These are phyloP conservation scores for Margaritifera margaritifera DNA, from an alignment of 2,888 invertebrate genomes.

Conservation along the genomic window DNA sequence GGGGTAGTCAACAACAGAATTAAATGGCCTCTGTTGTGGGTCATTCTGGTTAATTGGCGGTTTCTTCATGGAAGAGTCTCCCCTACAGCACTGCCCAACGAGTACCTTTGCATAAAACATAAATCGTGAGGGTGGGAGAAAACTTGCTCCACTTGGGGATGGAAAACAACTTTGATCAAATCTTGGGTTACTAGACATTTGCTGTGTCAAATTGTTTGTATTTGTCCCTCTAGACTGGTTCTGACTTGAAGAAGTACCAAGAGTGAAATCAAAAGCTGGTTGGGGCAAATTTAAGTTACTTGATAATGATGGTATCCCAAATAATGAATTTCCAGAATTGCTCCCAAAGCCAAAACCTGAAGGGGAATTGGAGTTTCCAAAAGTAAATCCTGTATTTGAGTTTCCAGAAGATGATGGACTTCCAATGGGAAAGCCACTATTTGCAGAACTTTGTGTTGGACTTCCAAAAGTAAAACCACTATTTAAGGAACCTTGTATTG, in stretches of 20 bases:
- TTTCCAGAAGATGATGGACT: not conserved
- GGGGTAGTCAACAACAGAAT: constrained; percentile 52
- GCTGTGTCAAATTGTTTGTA: too few relatives aligned
- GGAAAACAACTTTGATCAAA: too few relatives aligned
- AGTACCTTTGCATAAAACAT: constrained; percentile 60
- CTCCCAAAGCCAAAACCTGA: not conserved
- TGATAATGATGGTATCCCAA: too few relatives aligned
- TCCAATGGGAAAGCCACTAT: not conserved
- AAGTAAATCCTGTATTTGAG: constrained; percentile 7
- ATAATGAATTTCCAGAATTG: too few relatives aligned
- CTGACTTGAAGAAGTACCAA: too few relatives aligned
- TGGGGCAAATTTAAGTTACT: too few relatives aligned
- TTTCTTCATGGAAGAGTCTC: constrained; percentile 40
- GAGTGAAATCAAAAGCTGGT: too few relatives aligned
- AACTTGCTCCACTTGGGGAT: too few relatives aligned
- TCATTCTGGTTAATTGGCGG: constrained; percentile 47
- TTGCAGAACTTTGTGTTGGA: not conserved
- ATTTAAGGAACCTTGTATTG: not conserved
- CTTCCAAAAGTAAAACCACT: not conserved
- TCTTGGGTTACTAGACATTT: too few relatives aligned
- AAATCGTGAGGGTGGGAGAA: not conserved
- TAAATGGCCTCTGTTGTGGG: constrained; percentile 40
- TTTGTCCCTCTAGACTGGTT: too few relatives aligned
- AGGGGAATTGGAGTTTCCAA: constrained; percentile 8
- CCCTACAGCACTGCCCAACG: constrained; percentile 50